Evolutionary conservation across 2,113 vertebrate species (phyloP).

Genomic region (Triplophysa siluroides): DNA sequence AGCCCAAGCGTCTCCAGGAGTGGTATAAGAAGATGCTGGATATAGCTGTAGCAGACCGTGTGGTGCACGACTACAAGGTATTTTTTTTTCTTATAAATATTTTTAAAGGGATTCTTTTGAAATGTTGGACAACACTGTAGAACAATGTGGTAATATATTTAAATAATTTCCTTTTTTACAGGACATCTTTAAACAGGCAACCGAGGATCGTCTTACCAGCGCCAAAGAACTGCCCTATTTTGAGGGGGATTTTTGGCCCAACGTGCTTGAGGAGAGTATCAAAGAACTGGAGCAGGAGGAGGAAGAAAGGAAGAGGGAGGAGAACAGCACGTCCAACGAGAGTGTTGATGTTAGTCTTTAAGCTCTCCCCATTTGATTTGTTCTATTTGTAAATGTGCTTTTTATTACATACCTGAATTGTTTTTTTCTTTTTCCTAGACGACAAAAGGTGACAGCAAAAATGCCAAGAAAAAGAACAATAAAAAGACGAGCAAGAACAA

Average conservation of each 20-base stretch:
- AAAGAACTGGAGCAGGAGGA: conserved; percentile 98
- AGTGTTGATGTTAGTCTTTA: conserved; percentile 89
- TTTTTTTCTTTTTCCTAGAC: conserved; percentile 71
- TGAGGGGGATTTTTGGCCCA: conserved; percentile 98
- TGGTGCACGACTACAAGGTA: conserved; percentile 97
- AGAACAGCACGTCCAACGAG: conserved; percentile 95
- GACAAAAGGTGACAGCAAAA: conserved; percentile 96
- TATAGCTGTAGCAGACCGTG: conserved; percentile 93
- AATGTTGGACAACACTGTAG: not conserved
- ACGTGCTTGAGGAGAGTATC: conserved; percentile 98
- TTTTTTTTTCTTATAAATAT: too few species aligned
- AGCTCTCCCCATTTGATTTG: not conserved
- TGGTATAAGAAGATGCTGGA: conserved; percentile 99
- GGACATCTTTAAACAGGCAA: conserved; percentile 99
- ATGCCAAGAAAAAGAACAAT: conserved; percentile 99
- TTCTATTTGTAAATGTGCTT: not conserved
- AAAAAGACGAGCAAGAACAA: conserved; percentile 99
- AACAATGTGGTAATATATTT: not conserved
- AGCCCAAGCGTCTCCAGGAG: conserved; percentile 95
- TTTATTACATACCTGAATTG: not conserved
- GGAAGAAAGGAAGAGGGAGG: conserved; percentile 95
- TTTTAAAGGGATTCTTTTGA: too few species aligned
- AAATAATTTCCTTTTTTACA: conserved; percentile 55
- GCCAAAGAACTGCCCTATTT: conserved; percentile 98
- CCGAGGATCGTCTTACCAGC: conserved; percentile 95